These are phyloP conservation scores for Microtus richardsoni DNA, from an alignment of 2,113 vertebrate genomes.

Conservation along the genomic window DNA sequence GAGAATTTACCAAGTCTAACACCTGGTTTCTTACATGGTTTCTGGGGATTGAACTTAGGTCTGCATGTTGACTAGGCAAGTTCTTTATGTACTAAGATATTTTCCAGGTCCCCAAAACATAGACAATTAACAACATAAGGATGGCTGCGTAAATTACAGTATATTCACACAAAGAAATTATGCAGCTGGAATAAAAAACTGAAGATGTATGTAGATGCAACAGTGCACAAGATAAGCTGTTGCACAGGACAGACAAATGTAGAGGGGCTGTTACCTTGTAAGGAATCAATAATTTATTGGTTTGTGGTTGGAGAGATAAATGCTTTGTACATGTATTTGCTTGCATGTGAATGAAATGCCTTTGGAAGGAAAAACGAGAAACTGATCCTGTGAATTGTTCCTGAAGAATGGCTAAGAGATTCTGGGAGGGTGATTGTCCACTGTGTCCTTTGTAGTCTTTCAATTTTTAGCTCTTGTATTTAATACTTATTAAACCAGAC, in stretches of 20 bases:
- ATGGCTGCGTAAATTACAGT: neutral
- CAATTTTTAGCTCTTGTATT: neutral
- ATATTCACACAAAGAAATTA: constrained; percentile 6
- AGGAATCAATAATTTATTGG: neutral
- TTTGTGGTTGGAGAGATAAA: constrained; percentile 2
- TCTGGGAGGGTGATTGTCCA: neutral
- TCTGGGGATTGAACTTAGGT: neutral
- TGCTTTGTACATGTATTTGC: neutral
- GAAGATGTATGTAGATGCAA: neutral
- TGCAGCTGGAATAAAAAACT: neutral
- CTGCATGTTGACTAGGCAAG: neutral
- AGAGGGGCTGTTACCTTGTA: neutral
- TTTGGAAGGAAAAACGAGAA: neutral
- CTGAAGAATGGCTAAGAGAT: neutral
- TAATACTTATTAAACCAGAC: neutral
- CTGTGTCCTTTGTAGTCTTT: neutral
- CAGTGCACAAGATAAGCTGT: neutral
- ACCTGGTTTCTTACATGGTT: neutral
- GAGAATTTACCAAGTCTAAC: neutral
- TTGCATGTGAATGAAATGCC: neutral
- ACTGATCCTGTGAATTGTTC: neutral
- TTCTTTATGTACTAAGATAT: neutral
- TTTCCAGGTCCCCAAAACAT: neutral
- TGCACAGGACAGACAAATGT: neutral
- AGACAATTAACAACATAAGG: neutral